These are phyloP conservation scores for Pogonocichla stellata DNA, from an alignment of 2,113 vertebrate species.

Conservation along the genomic window DNA sequence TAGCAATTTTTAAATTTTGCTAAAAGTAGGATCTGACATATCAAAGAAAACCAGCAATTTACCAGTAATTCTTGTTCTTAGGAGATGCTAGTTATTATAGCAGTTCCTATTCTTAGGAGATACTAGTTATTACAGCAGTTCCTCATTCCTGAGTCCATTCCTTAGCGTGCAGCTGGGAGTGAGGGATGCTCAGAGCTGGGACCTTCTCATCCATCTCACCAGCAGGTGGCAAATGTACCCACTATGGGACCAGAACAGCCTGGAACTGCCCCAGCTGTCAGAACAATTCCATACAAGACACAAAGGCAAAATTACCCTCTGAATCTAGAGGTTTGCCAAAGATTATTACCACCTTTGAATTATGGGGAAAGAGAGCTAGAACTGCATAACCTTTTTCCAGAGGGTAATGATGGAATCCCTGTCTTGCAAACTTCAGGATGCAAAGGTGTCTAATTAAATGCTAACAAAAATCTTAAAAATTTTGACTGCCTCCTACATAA, in stretches of 20 bases:
- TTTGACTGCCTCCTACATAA: not conserved
- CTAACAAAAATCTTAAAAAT: not conserved
- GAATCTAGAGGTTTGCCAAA: not conserved
- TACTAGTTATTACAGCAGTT: not conserved
- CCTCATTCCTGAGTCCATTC: not conserved
- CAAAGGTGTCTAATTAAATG: not conserved
- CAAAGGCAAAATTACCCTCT: not conserved
- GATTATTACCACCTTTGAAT: not conserved
- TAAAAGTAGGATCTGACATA: not conserved
- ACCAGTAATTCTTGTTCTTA: not conserved
- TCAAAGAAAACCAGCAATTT: not conserved
- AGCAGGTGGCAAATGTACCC: constrained; percentile 51
- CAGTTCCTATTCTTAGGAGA: not conserved
- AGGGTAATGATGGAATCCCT: not conserved
- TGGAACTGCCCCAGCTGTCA: constrained; percentile 11
- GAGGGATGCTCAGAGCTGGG: not conserved
- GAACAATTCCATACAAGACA: not conserved
- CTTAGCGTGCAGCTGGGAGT: not conserved
- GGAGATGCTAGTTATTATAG: not conserved
- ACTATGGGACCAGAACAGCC: constrained; percentile 4
- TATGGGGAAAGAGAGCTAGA: not conserved
- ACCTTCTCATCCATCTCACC: constrained; percentile 19
- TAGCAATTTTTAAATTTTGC: not conserved
- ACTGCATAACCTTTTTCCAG: not conserved
- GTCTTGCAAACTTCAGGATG: not conserved